phyloP scores from a whole-genome alignment of 2,113 vertebrate species.

The Trematocara marginatum region DNA sequence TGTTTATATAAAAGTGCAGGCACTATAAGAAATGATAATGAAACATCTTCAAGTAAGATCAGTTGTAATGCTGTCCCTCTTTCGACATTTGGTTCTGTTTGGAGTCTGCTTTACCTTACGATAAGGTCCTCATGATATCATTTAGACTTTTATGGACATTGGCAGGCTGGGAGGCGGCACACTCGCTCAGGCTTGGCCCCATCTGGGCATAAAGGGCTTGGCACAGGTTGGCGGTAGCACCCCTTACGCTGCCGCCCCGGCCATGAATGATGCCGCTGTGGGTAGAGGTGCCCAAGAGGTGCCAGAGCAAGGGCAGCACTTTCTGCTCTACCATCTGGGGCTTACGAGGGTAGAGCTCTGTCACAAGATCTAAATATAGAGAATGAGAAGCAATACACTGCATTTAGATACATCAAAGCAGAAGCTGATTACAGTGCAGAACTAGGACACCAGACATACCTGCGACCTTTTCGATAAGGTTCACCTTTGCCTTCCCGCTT shows the following conservation, averaged over 20 bases:
- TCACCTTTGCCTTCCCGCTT: constrained; percentile 90
- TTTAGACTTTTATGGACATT: constrained; percentile 77
- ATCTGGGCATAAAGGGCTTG: constrained; percentile 82
- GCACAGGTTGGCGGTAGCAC: constrained; percentile 78
- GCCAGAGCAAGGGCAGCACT: constrained; percentile 83
- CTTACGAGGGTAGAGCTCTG: constrained; percentile 81
- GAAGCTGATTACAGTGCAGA: not conserved
- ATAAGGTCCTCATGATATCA: constrained; percentile 72
- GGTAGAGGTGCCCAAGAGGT: constrained; percentile 79
- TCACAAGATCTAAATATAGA: constrained; percentile 77
- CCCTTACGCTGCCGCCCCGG: constrained; percentile 75
- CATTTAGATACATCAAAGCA: not conserved
- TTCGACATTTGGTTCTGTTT: not conserved
- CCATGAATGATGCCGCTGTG: constrained; percentile 78
- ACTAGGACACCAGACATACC: constrained; percentile 69
- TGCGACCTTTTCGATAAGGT: constrained; percentile 88
- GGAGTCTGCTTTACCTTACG: constrained; percentile 18
- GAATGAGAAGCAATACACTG: not conserved
- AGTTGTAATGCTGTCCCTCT: constrained; percentile 38
- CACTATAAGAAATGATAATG: constrained; percentile 62
- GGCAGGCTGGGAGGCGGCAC: constrained; percentile 75
- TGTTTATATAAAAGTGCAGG: constrained; percentile 70
- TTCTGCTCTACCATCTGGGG: constrained; percentile 87
- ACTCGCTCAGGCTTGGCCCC: constrained; percentile 76
- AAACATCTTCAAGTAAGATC: constrained; percentile 69